Percentiles rank a stretch among this genome's conserved stretches.
Conservation (phyloP, 2,888 invertebrate genomes). For the Trilocha varians region DNA sequence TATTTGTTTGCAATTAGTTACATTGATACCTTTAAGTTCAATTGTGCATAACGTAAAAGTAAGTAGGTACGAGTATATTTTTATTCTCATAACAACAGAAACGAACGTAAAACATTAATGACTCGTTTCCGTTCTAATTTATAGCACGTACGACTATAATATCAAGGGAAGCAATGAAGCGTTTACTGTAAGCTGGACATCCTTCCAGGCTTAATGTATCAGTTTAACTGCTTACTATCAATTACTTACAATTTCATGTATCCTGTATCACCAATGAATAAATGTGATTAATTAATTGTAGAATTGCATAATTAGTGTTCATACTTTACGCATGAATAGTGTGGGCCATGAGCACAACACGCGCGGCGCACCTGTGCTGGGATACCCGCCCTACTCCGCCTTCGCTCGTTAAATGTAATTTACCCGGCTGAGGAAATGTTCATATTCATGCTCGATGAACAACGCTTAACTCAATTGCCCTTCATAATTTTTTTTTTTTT, state of each 20-base stretch:
- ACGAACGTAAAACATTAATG: constrained; percentile 1
- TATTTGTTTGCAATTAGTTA: too few relatives aligned
- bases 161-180: not conserved
- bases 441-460: constrained; percentile 55
- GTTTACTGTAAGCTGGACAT: not conserved
- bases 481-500: not conserved
- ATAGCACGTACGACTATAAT: too few relatives aligned
- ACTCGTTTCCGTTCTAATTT: not conserved
- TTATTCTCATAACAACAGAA: constrained; percentile 6
- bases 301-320: not conserved
- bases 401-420: constrained; percentile 60
- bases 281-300: not conserved
- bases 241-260: not conserved
- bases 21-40: too few relatives aligned
- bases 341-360: constrained; percentile 23
- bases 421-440: constrained; percentile 50
- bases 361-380: constrained; percentile 54
- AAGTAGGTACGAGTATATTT: not conserved
- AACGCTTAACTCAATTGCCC: constrained; percentile 24
- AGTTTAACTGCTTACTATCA: not conserved
- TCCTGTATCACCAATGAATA: not conserved
- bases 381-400: constrained; percentile 41
- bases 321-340: constrained; percentile 1
- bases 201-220: not conserved
- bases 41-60: too few relatives aligned